phyloP scores from a whole-genome alignment of 2,113 vertebrate genomes.

The human (Homo sapiens) region DNA sequence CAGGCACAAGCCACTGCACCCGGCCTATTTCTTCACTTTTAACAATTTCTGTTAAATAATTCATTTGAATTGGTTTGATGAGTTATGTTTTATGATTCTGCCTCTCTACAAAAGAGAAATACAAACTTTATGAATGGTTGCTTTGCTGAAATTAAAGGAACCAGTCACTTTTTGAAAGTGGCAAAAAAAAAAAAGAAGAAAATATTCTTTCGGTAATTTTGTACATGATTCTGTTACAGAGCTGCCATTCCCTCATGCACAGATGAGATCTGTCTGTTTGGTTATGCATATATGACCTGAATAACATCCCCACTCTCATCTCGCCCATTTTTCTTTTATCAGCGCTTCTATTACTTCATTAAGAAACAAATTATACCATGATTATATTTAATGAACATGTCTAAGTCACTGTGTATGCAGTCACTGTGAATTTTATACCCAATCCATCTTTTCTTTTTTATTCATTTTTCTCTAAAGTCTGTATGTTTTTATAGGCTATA shows the following conservation, averaged over 20 bases:
- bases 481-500: not conserved
- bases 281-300: slow-evolving; percentile 12
- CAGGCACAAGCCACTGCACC: not conserved
- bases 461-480: slow-evolving; percentile 25
- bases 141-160: slow-evolving; percentile 64
- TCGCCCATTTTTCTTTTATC: slow-evolving; percentile 34
- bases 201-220: slow-evolving; percentile 25
- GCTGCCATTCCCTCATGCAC: not conserved
- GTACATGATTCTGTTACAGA: not conserved
- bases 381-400: slow-evolving; percentile 47
- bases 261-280: not conserved
- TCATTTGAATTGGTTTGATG: slow-evolving; percentile 24
- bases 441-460: not conserved
- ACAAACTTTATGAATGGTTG: slow-evolving; percentile 25
- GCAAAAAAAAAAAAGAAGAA: not conserved
- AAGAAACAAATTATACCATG: slow-evolving; percentile 49
- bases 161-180: slow-evolving; percentile 24
- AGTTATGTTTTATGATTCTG: not conserved
- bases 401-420: not conserved
- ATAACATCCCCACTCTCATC: not conserved
- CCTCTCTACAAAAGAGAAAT: slow-evolving; percentile 30
- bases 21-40: slow-evolving; percentile 32
- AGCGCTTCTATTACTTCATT: slow-evolving; percentile 42
- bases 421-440: not conserved
- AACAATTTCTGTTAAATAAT: slow-evolving; percentile 36